A percentile compares a stretch with the other conserved stretches of the same genome.
Conservation (phyloP, 2,797 vertebrate species). For the Acrossocheilus fasciatus region DNA sequence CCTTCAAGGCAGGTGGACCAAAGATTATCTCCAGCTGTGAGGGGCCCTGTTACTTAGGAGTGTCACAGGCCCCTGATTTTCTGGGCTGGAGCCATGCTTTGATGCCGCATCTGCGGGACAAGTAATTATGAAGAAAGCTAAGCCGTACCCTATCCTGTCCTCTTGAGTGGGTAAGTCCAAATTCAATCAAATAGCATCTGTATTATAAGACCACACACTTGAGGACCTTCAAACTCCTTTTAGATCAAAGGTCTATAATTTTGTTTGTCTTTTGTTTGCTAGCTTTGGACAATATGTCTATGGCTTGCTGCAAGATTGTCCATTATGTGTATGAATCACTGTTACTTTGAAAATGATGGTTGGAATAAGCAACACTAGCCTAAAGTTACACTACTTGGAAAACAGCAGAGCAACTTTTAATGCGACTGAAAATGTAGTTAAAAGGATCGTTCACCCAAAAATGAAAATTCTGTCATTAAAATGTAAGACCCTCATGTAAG, state of each 20-base stretch:
- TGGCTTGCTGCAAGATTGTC: background rate
- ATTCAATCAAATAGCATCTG: slow-evolving; percentile 50
- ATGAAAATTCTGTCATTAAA: too few relatives aligned
- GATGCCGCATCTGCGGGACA: slow-evolving; percentile 55
- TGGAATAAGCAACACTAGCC: background rate
- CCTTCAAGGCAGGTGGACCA: slow-evolving; percentile 56
- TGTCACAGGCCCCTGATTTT: slow-evolving; percentile 36
- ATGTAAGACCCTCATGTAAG: background rate
- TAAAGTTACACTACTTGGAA: background rate
- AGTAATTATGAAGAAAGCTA: slow-evolving; percentile 52
- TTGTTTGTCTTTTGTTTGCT: slow-evolving; percentile 10
- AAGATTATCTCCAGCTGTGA: slow-evolving; percentile 50
- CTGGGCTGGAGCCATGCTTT: slow-evolving; percentile 53
- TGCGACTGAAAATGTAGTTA: background rate
- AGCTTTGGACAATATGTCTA: background rate
- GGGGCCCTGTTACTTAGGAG: slow-evolving; percentile 48
- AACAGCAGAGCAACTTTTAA: background rate
- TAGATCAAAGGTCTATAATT: slow-evolving; percentile 9
- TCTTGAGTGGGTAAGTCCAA: slow-evolving; percentile 41
- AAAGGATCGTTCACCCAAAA: too few relatives aligned
- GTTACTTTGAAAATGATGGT: background rate
- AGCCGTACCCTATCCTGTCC: slow-evolving; percentile 25
- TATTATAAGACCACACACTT: slow-evolving; percentile 46
- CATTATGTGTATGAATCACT: background rate
- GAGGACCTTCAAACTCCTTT: background rate